A percentile compares a stretch with the other conserved stretches of the same genome.
phyloP scores from a whole-genome alignment of 2,113 vertebrate species.

The Polyodon spathula region DNA sequence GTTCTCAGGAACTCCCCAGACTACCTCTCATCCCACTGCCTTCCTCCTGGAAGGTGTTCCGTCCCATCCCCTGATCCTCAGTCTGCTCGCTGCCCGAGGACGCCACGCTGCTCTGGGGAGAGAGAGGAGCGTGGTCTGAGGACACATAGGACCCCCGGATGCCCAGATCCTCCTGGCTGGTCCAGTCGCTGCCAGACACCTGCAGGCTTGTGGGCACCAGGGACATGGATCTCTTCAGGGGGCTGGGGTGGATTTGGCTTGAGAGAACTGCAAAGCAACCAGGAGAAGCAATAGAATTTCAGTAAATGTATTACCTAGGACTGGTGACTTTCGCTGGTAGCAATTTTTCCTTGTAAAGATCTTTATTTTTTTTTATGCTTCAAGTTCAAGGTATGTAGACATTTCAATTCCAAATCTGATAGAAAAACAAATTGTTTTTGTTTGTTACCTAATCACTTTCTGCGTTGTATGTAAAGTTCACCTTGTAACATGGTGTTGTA shows the following conservation, averaged over 20 bases:
- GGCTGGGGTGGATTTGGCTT: conserved; percentile 76
- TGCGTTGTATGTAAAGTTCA: too few species aligned
- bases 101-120: conserved; percentile 86
- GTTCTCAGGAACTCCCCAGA: too few species aligned
- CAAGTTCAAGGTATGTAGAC: too few species aligned
- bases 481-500: too few species aligned
- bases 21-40: conserved; percentile 92
- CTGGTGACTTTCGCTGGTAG: too few species aligned
- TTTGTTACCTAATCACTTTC: too few species aligned
- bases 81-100: conserved; percentile 91
- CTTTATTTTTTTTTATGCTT: too few species aligned
- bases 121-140: conserved; percentile 80
- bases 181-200: conserved; percentile 70
- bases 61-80: conserved; percentile 69
- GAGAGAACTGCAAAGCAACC: conserved; percentile 43
- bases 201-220: conserved; percentile 69
- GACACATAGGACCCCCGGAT: conserved; percentile 59
- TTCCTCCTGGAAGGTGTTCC: conserved; percentile 88
- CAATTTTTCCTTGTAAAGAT: too few species aligned
- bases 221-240: conserved; percentile 77
- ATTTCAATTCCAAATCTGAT: too few species aligned
- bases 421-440: too few species aligned
- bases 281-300: too few species aligned
- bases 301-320: too few species aligned
- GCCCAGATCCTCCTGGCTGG: conserved; percentile 63